Base-by-base conservation (phyloP, 1,140 invertebrate genomes). In the Centruroides sculpturatus region DNA sequence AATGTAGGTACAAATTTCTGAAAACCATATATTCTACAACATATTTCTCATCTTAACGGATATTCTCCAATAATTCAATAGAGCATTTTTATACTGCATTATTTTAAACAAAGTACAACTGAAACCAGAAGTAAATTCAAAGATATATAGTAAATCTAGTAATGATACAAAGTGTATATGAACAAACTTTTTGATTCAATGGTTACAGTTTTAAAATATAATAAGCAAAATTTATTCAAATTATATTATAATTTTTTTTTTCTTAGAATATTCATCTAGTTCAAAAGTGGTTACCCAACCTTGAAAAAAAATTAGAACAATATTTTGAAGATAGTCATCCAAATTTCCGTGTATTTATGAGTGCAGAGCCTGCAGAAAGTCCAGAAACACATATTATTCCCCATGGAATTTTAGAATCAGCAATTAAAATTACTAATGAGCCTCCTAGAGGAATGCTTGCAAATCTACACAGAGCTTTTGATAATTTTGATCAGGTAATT, bases 371-470 rank as follows among this genome's bases (percentile, higher is more conserved):
- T 0, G 89, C 92, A 3, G 83, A 84, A 48, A 85, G 84, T 1
- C 79, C 89, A 3, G 81, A 87, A 4, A 83, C 85, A 9, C 92
- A 95, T 71, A 13, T 47, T 49, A 64, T 62, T 46, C 67, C 71
- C 35, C 78, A 94, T 79, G 92, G 92, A 11, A 91, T 97, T 63
- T 73, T 97, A 36, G 92, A 97, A 73, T 89, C 89, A 0, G 92
- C 91, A 4, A 95, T 97, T 59, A 97, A 98, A 77, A 95, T 98
- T 50, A 96, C 92, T 3, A 96, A 96, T 72, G 93, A 97, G 73
- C 91, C 92, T 34, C 93, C 93, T 8, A 92, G 91, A 6, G 93
- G 92, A 35, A 96, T 97, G 89, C 86, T 84, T 76, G 92, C 92
- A 9, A 98, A 98, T 77, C 78, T 98, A 1, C 92, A 96, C 74